Evolutionary conservation across 2,888 invertebrate genomes (phyloP), one percentile per base, ranked within the genome.

Genomic region (Cryptocheilus praepositus): DNA sequence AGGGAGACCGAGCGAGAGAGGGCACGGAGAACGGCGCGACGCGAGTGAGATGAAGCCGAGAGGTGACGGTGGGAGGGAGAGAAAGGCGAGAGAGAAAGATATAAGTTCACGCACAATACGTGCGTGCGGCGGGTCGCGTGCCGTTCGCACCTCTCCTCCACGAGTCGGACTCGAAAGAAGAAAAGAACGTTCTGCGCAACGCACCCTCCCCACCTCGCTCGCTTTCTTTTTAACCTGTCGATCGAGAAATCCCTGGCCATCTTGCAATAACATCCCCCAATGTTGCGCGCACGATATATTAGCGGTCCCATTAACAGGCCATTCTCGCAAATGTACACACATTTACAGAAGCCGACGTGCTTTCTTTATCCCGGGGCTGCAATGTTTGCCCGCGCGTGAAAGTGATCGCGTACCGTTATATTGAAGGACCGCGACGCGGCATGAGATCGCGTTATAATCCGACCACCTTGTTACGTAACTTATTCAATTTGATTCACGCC

Each of bases 81-180:
- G 18, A 49, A n/a, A 49, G n/a, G 5, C 44, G 61, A 69, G 69
- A 62, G 59, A 60, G 70, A 68, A 58, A 58, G 60, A 76, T 66
- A 63, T 54, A 68, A 69, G 73, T 75, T 73, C 70, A 80, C 71
- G 75, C 75, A 79, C 70, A 77, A 76, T 79, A 66, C 67, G 67
- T 77, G 80, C 81, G 81, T 81, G 82, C 75, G 78, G 69, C 74
- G 71, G 67, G 81, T 82, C 81, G 82, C 83, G 80, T 82, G 81
- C 76, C 83, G 79, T 77, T 82, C 80, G 78, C 81, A 81, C 82
- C 81, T 83, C 76, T 68, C 68, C 70, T 69, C 69, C 70, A 69
- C 3, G 73, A 70, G 64, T 73, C 70, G 66, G 62, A 65, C 65
- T 61, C 67, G 63, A 65, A 57, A 55, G 36, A 53, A 67, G 65